A percentile compares a stretch with the other conserved stretches of the same genome.
Conservation (phyloP, 2,113 vertebrate species). For the Pagrus major region DNA sequence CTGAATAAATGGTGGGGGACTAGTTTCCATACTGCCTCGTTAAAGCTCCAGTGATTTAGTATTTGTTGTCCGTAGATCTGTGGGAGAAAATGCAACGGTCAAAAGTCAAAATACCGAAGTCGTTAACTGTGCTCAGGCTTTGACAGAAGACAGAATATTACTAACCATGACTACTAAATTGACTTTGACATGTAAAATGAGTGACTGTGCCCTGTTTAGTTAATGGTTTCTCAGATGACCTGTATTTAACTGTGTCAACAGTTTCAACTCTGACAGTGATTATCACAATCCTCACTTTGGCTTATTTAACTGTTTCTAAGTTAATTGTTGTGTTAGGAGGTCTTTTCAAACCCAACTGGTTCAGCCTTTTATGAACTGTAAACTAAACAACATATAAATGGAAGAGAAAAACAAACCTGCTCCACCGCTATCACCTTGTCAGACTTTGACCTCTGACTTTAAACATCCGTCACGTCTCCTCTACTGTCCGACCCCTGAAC, state of each 20-base stretch:
- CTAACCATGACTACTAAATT: background rate
- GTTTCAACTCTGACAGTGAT: background rate
- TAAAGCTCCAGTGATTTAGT: too few species aligned
- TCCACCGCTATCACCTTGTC: slow-evolving; percentile 28
- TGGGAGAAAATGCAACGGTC: too few species aligned
- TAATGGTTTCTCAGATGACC: background rate
- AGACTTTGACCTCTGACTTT: slow-evolving; percentile 40
- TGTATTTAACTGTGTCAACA: background rate
- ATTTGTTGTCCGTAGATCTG: too few species aligned
- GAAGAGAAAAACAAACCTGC: background rate
- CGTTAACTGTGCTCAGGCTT: background rate
- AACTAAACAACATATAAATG: slow-evolving; percentile 5
- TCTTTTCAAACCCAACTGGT: background rate
- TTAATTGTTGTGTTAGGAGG: background rate
- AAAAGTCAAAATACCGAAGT: background rate
- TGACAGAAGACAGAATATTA: background rate
- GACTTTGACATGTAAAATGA: too few species aligned
- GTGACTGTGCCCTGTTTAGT: background rate
- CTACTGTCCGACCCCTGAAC: slow-evolving; percentile 12
- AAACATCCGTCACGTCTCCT: slow-evolving; percentile 40
- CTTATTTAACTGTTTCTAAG: background rate
- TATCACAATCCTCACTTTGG: background rate
- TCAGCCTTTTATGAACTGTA: background rate
- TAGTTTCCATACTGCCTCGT: too few species aligned
- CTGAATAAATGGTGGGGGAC: too few species aligned